Base-by-base conservation (phyloP, 2,113 vertebrate genomes). In the Oreochromis aureus region DNA sequence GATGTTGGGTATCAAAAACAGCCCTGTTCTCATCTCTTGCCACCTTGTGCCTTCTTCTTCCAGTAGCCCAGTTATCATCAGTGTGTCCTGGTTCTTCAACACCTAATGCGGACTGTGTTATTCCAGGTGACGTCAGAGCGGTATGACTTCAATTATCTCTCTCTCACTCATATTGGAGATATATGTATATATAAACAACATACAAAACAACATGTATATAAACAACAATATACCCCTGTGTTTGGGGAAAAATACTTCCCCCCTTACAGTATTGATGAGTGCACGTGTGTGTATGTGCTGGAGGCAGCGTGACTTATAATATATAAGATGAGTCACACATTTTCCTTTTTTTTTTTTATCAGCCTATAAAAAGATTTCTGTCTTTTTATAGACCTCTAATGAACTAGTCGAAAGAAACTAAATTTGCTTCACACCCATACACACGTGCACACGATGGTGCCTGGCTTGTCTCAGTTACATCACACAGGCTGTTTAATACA, bases 361-460 rank as follows among this genome's bases (percentile, higher is more conserved):
- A 71, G 11, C 5, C 86, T 89, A 85, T 88, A 85, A 86, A 93
- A 88, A 90, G 63, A 89, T 66, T 73, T 24, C 6, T 7, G 9
- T 12, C n/a, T 83, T 88, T 92, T 93, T 87, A 87, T 83, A 84
- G 86, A 18, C 53, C 30, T 55, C 80, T 91, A 84, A 86, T 59
- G 46, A 66, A 82, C 30, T 5, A 84, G 86, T 89, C 90, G 82
- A 82, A 73, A 92, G 39, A 80, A 87, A 80, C 80, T 78, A 84
- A 81, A 88, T 83, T 71, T 86, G 71, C 53, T 58, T 69, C 78
- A 76, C 76, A 39, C 32, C 9, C 51, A 36, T 19, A 69, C n/a
- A 83, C 51, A 79, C 32, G 51, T 34, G 55, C 56, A 81, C 44
- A 84, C 81, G 81, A 6, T 1, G 10, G 27, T 73, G 79, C 30